Evolutionary conservation across 2,797 vertebrate genomes (phyloP).

Genomic region (Crenuchus spilurus): DNA sequence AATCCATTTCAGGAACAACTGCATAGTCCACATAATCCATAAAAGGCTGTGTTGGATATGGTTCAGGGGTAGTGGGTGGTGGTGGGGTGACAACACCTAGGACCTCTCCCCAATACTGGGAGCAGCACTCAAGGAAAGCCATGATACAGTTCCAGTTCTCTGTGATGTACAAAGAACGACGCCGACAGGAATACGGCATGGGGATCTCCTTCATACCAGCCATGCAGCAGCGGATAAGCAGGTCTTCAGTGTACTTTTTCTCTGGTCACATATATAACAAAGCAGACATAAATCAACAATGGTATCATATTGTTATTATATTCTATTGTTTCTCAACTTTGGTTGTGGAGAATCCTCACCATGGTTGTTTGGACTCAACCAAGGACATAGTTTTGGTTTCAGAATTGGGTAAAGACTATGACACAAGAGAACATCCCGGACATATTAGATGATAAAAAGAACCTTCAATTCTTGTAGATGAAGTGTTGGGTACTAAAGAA

Average conservation of each 20-base stretch:
- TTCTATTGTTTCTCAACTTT: too few relatives aligned
- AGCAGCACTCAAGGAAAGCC: constrained; percentile 80
- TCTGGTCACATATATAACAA: constrained; percentile 59
- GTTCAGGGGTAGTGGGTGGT: constrained; percentile 48
- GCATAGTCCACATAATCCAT: constrained; percentile 11
- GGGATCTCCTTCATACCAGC: constrained; percentile 78
- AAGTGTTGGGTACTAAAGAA: too few relatives aligned
- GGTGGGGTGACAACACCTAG: constrained; percentile 46
- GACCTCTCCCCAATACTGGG: constrained; percentile 63
- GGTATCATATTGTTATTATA: background rate
- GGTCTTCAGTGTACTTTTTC: constrained; percentile 67
- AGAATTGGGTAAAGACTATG: too few relatives aligned
- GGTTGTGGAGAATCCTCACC: too few relatives aligned
- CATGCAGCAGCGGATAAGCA: constrained; percentile 73
- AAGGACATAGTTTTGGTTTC: too few relatives aligned
- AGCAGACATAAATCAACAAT: background rate
- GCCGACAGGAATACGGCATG: constrained; percentile 75
- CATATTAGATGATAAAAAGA: too few relatives aligned
- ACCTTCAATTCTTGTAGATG: too few relatives aligned
- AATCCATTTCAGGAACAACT: too few relatives aligned
- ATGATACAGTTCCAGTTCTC: constrained; percentile 72
- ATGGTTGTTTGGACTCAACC: too few relatives aligned
- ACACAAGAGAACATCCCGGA: too few relatives aligned
- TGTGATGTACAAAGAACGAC: constrained; percentile 75
- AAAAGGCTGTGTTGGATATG: constrained; percentile 22